These are phyloP conservation scores for Helarctos malayanus DNA, from an alignment of 2,797 vertebrate species.

Conservation along the genomic window DNA sequence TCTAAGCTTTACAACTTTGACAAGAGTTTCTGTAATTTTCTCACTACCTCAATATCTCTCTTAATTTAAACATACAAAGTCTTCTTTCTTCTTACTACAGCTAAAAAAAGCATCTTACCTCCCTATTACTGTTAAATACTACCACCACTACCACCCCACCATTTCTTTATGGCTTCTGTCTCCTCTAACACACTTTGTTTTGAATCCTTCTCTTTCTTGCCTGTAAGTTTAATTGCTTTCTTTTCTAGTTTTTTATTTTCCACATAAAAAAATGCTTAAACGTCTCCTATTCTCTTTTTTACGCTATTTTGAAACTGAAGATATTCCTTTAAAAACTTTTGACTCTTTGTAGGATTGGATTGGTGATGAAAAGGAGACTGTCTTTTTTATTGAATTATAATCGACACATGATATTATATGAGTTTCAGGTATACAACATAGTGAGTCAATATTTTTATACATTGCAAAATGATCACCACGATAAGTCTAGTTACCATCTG, in stretches of 20 bases:
- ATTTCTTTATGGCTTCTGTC: neutral
- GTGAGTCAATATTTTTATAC: neutral
- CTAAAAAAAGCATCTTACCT: neutral
- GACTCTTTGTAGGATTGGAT: neutral
- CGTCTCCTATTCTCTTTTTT: neutral
- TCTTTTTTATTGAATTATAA: neutral
- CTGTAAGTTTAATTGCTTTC: neutral
- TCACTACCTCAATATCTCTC: neutral
- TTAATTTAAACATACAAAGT: neutral
- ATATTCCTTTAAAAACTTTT: neutral
- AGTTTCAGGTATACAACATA: neutral
- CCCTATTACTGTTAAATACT: neutral
- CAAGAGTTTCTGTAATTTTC: neutral
- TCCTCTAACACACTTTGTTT: neutral
- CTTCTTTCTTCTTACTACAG: neutral
- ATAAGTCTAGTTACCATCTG: neutral
- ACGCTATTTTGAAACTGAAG: neutral
- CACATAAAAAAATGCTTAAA: neutral
- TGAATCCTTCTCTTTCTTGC: neutral
- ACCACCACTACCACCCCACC: neutral
- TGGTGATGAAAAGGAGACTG: neutral
- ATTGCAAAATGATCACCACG: neutral
- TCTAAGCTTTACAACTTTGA: neutral
- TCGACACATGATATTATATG: neutral
- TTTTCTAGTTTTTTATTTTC: neutral